These are phyloP conservation scores for Ips typographus DNA, from an alignment of 1,140 invertebrate species.

Conservation along the genomic window DNA sequence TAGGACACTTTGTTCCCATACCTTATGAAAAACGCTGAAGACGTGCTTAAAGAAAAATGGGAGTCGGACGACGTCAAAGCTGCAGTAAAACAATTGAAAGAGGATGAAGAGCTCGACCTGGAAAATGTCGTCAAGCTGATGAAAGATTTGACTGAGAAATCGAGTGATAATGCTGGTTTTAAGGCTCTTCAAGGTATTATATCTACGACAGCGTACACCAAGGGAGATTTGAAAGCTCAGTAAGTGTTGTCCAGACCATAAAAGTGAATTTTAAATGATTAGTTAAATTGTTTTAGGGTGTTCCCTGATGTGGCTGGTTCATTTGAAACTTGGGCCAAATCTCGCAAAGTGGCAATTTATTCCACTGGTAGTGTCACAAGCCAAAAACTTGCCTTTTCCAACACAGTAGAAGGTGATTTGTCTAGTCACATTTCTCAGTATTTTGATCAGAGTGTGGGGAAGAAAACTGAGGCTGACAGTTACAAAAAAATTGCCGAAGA, in stretches of 20 bases:
- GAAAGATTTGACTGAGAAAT: conserved; percentile 72
- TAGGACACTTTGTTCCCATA: conserved; percentile 83
- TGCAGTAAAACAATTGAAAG: conserved; percentile 58
- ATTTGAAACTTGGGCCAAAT: conserved; percentile 71
- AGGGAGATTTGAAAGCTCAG: conserved; percentile 80
- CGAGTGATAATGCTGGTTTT: conserved; percentile 77
- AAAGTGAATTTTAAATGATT: conserved; percentile 7
- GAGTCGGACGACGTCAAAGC: conserved; percentile 66
- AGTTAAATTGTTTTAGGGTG: conserved; percentile 24
- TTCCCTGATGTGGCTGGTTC: conserved; percentile 54
- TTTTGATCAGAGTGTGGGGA: conserved; percentile 82
- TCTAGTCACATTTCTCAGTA: conserved; percentile 72
- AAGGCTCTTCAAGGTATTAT: conserved; percentile 88
- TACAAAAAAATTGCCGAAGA: conserved; percentile 75
- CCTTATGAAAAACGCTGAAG: conserved; percentile 68
- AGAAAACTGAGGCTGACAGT: conserved; percentile 72
- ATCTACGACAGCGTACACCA: conserved; percentile 81
- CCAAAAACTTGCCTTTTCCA: conserved; percentile 83
- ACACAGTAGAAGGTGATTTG: conserved; percentile 78
- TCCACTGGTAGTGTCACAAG: conserved; percentile 90
- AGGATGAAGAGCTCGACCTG: conserved; percentile 57
- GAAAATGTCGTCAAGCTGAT: conserved; percentile 66
- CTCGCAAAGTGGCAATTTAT: conserved; percentile 80
- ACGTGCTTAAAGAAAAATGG: conserved; percentile 73
- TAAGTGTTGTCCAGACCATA: conserved; percentile 60